Conservation (phyloP, 1,140 invertebrate genomes). For the Rhopalosiphum padi region DNA sequence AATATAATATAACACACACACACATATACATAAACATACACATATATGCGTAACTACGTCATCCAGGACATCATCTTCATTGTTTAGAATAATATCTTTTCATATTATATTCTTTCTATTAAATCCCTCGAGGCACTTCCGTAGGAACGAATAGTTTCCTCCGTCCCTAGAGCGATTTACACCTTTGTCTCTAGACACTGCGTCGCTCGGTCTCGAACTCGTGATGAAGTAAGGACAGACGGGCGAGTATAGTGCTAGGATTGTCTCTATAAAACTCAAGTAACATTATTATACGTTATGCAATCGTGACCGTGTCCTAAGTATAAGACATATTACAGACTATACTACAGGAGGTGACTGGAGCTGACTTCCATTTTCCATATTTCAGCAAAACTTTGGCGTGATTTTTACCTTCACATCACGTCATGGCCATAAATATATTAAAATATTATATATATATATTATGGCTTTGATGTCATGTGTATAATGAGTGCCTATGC, state of each 20-base stretch:
- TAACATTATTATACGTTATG: neutral
- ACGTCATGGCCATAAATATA: neutral
- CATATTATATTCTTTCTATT: neutral
- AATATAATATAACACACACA: neutral
- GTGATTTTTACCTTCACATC: neutral
- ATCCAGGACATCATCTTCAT: neutral
- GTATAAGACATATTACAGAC: too few relatives aligned
- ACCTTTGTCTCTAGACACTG: neutral
- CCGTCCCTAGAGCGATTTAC: neutral
- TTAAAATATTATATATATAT: too few relatives aligned
- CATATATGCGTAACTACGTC: neutral
- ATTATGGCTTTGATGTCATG: neutral
- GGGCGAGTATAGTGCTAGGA: neutral
- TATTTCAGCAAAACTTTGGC: neutral
- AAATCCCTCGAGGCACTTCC: neutral
- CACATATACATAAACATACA: neutral
- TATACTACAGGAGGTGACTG: neutral
- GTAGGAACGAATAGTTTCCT: neutral
- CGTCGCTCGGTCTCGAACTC: neutral
- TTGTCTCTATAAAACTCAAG: neutral
- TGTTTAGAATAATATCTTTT: slow-evolving; percentile 10
- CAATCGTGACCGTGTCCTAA: neutral
- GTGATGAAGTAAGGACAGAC: too few relatives aligned
- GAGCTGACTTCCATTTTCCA: neutral
- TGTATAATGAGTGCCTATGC: neutral